Base-by-base conservation (phyloP, 53 echinoderm and acorn worm species). In the Luidia sarsii region DNA sequence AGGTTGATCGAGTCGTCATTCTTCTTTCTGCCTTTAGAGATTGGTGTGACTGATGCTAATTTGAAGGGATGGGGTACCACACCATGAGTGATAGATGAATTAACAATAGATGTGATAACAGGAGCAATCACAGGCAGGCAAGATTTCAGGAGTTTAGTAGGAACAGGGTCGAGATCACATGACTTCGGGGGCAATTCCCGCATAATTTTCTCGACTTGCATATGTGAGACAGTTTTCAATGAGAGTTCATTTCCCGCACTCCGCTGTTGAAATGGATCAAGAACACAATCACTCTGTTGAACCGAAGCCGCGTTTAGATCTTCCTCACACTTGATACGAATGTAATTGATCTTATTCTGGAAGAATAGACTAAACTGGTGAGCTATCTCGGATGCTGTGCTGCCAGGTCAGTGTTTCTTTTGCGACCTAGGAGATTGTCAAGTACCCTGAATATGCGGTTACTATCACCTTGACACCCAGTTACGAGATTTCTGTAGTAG, bases 401-500 rank as follows among this genome's bases (percentile, higher is more conserved):
- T 21, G 68, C 48, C 5, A 68, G 50, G 15, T 28, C 50, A 49
- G 68, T 13, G 1, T 1, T 2, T 49, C 18, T 4, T 32, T 68
- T 66, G 10, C 67, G 22, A 66, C 67, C 39, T 23, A 66, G 67
- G 0, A 68, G 36, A 29, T 28, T n/a, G 18, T 68, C 68, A 30
- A 68, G 30, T n/a, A 68, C 50, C 9, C n/a, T 25, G 16, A 68
- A 68, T 10, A 68, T 68, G 3, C 50, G 64, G 21, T 68, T 24
- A 4, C 68, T 20, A 68, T 68, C 68, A 48, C 68, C 68, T 49
- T 39, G 30, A 16, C 68, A 48, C 0, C 24, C 71, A 53, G 27
- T 29, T 2, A 71, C 20, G 36, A 71, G 71, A 2, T 53, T 45
- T 54, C 29, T 33, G 25, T 50, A 71, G 54, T 71, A 71, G 34